phyloP scores from a whole-genome alignment of 2,888 invertebrate species.

The Andricus quercusramuli region DNA sequence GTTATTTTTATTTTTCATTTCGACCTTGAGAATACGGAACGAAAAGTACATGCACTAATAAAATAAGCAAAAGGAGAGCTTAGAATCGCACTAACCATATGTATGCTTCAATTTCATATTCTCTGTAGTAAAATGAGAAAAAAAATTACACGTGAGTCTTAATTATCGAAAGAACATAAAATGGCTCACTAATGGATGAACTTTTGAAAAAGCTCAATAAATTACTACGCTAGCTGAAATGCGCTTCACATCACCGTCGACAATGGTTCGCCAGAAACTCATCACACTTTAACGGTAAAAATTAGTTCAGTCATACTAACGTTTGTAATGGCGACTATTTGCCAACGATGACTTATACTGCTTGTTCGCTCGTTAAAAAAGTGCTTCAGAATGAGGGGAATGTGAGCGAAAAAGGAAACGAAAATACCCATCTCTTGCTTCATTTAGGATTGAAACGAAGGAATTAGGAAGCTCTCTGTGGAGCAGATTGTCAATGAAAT shows the following conservation, averaged over 20 bases:
- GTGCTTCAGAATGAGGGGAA: not conserved
- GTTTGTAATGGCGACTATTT: slow-evolving; percentile 27
- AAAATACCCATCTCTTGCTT: slow-evolving; percentile 1
- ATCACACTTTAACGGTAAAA: slow-evolving; percentile 25
- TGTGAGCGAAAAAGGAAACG: not conserved
- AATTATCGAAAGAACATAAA: slow-evolving; percentile 28
- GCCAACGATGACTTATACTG: slow-evolving; percentile 26
- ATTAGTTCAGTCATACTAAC: slow-evolving; percentile 25
- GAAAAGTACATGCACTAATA: not conserved
- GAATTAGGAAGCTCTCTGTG: not conserved
- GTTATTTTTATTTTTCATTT: not conserved
- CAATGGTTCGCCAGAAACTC: slow-evolving; percentile 34
- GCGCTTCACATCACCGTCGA: not conserved
- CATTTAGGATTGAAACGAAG: slow-evolving; percentile 6
- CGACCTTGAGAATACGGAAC: not conserved
- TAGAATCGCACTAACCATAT: not conserved
- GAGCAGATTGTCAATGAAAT: not conserved
- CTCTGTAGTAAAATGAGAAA: not conserved
- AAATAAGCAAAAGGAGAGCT: not conserved
- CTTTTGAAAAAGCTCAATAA: slow-evolving; percentile 33
- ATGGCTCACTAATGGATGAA: slow-evolving; percentile 29
- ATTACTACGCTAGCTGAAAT: slow-evolving; percentile 22
- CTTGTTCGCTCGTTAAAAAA: slow-evolving; percentile 19
- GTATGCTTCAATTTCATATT: not conserved
- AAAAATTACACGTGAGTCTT: not conserved